These are phyloP conservation scores for Papilio polytes DNA, from an alignment of 1,140 invertebrate genomes.

Conservation along the genomic window DNA sequence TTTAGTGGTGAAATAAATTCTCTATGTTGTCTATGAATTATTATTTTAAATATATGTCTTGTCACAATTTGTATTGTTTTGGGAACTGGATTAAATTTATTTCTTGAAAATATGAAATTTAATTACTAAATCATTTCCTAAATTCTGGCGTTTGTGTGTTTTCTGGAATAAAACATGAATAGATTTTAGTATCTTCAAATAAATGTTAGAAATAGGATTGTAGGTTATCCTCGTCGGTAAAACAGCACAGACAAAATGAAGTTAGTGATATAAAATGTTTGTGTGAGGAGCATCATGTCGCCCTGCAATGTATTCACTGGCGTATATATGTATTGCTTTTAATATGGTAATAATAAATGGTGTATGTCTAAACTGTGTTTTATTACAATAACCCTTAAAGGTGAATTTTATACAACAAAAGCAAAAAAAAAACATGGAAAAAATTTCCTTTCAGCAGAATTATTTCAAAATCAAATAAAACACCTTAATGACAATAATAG, in stretches of 20 bases:
- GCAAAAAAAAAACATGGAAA: not conserved
- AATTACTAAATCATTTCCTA: no score
- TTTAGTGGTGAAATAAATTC: not conserved
- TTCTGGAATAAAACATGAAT: not conserved
- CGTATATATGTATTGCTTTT: constrained; percentile 64
- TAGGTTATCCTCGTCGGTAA: constrained; percentile 5
- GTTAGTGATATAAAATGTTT: not conserved
- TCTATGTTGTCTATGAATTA: not conserved
- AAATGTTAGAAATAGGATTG: constrained; percentile 13
- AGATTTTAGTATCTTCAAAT: not conserved
- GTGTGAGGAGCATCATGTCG: not conserved
- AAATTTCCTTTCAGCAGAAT: not conserved
- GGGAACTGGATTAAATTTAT: no score
- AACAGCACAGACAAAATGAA: not conserved
- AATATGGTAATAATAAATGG: constrained; percentile 69
- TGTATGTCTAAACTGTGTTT: constrained; percentile 60
- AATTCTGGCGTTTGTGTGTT: not conserved
- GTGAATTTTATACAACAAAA: no score
- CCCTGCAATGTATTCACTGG: constrained; percentile 48
- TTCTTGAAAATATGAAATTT: no score
- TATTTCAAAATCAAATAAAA: not conserved
- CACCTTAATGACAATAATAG: no score
- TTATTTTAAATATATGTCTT: not conserved
- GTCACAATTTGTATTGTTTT: not conserved
- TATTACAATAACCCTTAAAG: constrained; percentile 44